Base-by-base conservation (phyloP, 2,888 invertebrate species). In the Aspidiotus rigidus region DNA sequence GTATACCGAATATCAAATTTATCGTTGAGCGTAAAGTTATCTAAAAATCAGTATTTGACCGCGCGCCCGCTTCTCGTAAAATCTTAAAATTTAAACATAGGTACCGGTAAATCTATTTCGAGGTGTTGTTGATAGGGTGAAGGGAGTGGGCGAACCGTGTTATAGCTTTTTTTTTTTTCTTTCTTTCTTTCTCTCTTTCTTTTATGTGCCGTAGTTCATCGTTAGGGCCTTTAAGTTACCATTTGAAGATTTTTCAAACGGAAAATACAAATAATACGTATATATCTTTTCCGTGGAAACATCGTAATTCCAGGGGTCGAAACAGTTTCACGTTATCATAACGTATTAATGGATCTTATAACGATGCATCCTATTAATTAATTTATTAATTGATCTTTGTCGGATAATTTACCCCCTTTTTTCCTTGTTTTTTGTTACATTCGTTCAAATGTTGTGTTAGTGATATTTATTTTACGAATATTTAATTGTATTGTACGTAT, bases 371-470 rank as follows among this genome's bases (percentile, higher is more conserved):
- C 39, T 56, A 55, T 42, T 28, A 64, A 64, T 41, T 64, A 41
- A 16, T 54, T 64, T 53, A 41, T 28, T 55, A 55, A 55, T 55
- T 39, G 55, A n/a, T 64, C 41, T 55, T 56, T 40, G 13, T 64
- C 56, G 56, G 54, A 40, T 56, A 64, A 56, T 59, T 59, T 66
- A 16, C 49, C 59, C 66, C 66, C 59, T 41, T 59, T 66, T 59
- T 56, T 44, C 42, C 15, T 40, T 42, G 28, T 60, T 62, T 42
- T 44, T 66, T 57, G 55, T 59, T 53, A 9, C 41, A 42, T 60
- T 44, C 64, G 39, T 44, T 66, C 59, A 56, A 66, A 66, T 66
- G 59, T 66, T 66, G 66, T 66, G 66, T 66, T 66, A 66, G 66
- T 66, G 66, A 66, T 66, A 60, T 17, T 59, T 59, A 39, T 28